phyloP scores from a whole-genome alignment of 2,888 invertebrate genomes.

The Drosophila paranaensis region DNA sequence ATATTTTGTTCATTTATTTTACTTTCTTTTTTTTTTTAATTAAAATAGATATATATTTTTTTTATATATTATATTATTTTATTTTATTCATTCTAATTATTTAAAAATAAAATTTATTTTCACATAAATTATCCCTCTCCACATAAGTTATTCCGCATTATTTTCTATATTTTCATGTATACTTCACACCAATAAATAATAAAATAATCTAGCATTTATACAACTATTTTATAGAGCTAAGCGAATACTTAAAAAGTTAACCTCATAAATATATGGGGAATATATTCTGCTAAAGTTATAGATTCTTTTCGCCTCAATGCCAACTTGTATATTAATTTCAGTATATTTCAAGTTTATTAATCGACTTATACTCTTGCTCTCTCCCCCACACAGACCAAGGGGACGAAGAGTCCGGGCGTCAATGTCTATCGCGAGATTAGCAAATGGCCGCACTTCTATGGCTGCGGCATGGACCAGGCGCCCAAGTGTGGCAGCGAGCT shows the following conservation, averaged over 20 bases:
- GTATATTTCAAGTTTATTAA: not conserved
- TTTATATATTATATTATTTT: no score
- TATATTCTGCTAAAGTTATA: no score
- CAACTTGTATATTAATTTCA: not conserved
- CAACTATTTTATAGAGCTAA: not conserved
- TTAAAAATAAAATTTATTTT: no score
- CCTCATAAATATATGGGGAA: no score
- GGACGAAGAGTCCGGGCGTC: conserved; percentile 86
- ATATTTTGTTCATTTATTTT: no score
- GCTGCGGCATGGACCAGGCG: conserved; percentile 74
- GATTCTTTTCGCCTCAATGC: not conserved
- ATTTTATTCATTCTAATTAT: no score
- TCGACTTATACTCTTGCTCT: not conserved
- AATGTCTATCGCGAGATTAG: conserved; percentile 85
- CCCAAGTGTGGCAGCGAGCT: conserved; percentile 82
- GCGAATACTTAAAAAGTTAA: no score
- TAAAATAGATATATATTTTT: no score
- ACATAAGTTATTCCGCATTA: no score
- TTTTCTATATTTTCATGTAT: not conserved
- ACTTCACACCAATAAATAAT: not conserved
- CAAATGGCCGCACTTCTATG: conserved; percentile 85
- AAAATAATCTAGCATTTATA: not conserved
- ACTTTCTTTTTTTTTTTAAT: no score
- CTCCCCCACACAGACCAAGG: conserved; percentile 77
- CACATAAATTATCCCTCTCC: no score